These are phyloP conservation scores for Phortica variegata DNA, from an alignment of 1,140 invertebrate species.

Conservation along the genomic window DNA sequence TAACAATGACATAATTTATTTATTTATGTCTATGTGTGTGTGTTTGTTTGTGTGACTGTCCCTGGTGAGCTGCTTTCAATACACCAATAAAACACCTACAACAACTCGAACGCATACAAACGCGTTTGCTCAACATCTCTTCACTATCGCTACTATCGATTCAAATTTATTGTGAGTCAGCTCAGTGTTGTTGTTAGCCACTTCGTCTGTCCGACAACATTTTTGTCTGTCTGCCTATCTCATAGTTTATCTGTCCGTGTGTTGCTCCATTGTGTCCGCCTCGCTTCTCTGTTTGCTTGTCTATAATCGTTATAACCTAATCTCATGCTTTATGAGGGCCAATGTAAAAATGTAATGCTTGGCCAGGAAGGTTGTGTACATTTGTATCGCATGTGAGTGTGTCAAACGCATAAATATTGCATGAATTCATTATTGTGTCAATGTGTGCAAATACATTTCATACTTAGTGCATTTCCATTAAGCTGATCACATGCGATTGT, in stretches of 20 bases:
- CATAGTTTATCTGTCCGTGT: not conserved
- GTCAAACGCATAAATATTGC: not conserved
- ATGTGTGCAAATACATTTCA: not conserved
- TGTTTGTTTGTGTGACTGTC: too few species aligned
- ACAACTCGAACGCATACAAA: slow-evolving; percentile 2
- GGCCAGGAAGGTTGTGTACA: not conserved
- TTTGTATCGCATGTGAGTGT: not conserved
- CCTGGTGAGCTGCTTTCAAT: slow-evolving; percentile 5
- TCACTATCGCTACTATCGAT: slow-evolving; percentile 7
- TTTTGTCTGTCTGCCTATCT: too few species aligned
- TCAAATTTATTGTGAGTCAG: slow-evolving; percentile 9
- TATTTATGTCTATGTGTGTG: too few species aligned
- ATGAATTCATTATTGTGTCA: not conserved
- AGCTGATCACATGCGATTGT: too few species aligned
- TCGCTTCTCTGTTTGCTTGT: too few species aligned
- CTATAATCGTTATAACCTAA: slow-evolving; percentile 1
- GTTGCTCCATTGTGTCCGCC: not conserved
- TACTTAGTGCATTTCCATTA: not conserved
- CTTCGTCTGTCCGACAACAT: slow-evolving; percentile 2
- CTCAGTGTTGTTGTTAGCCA: not conserved
- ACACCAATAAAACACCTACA: slow-evolving; percentile 2
- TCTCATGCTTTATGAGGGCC: not conserved
- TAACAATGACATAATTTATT: too few species aligned
- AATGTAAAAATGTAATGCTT: not conserved
- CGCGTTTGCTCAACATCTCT: not conserved